Conservation (phyloP, 2,113 vertebrate species). For the Mola mola region DNA sequence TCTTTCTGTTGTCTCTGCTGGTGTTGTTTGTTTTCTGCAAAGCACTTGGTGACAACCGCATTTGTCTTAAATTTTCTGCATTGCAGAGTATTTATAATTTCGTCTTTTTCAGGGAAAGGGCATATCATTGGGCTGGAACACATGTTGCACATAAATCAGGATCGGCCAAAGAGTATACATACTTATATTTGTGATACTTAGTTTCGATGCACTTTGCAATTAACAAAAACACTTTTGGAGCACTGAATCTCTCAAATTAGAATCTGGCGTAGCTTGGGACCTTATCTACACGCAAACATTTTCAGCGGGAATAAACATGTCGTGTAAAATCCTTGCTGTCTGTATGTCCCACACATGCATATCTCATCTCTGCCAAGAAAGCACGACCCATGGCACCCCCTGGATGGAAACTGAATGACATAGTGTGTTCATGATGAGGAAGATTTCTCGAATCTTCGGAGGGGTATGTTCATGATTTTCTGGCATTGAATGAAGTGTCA, state of each 20-base stretch:
- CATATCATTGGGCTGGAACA: background rate
- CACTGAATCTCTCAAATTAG: background rate
- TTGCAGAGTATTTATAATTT: slow-evolving; percentile 18
- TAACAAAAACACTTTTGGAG: background rate
- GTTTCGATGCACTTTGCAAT: background rate
- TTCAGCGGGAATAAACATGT: slow-evolving; percentile 41
- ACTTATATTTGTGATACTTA: background rate
- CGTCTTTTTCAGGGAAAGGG: slow-evolving; percentile 2
- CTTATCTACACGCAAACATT: slow-evolving; percentile 10
- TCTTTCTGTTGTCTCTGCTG: slow-evolving; percentile 44
- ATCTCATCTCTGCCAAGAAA: slow-evolving; percentile 26
- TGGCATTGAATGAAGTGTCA: slow-evolving; percentile 4
- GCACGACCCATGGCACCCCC: slow-evolving; percentile 3
- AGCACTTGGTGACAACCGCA: slow-evolving; percentile 57
- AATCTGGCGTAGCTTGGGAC: slow-evolving; percentile 16
- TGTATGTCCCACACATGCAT: slow-evolving; percentile 10
- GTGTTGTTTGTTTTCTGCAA: slow-evolving; percentile 53
- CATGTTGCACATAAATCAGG: slow-evolving; percentile 13
- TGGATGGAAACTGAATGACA: slow-evolving; percentile 36
- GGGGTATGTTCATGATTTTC: slow-evolving; percentile 17
- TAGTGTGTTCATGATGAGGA: slow-evolving; percentile 17
- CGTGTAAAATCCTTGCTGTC: slow-evolving; percentile 22
- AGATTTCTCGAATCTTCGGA: slow-evolving; percentile 12
- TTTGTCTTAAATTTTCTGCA: slow-evolving; percentile 72
- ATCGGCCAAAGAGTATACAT: background rate